phyloP scores from a whole-genome alignment of 2,888 invertebrate genomes.

The Selenia dentaria region DNA sequence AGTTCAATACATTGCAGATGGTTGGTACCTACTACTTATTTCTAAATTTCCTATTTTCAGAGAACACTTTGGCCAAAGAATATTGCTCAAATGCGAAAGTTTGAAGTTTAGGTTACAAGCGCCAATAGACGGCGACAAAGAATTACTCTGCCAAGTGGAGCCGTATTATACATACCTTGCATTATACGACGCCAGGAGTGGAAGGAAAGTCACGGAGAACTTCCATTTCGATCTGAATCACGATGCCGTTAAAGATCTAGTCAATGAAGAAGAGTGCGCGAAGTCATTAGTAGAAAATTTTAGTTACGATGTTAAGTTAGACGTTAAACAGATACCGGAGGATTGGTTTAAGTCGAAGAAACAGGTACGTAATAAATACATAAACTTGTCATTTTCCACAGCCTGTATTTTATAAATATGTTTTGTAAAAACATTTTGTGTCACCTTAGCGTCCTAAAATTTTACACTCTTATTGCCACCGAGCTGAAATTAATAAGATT shows the following conservation, averaged over 20 bases:
- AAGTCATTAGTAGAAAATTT: constrained; percentile 80
- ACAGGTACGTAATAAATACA: constrained; percentile 83
- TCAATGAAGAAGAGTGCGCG: constrained; percentile 74
- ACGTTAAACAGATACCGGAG: constrained; percentile 88
- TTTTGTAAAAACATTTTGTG: too few relatives aligned
- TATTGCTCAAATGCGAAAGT: constrained; percentile 93
- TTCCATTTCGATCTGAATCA: constrained; percentile 96
- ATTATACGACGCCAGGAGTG: constrained; percentile 94
- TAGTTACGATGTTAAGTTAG: constrained; percentile 83
- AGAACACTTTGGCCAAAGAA: constrained; percentile 94
- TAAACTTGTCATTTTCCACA: too few relatives aligned
- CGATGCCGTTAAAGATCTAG: constrained; percentile 86
- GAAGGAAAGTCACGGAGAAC: constrained; percentile 95
- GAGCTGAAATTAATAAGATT: too few relatives aligned
- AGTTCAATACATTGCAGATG: too few relatives aligned
- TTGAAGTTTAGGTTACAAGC: constrained; percentile 94
- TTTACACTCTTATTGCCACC: too few relatives aligned
- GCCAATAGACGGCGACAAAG: constrained; percentile 90
- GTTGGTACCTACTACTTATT: too few relatives aligned
- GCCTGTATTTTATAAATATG: too few relatives aligned
- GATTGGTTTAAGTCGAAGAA: constrained; percentile 89
- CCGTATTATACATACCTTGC: constrained; percentile 96
- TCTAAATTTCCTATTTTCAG: constrained; percentile 63
- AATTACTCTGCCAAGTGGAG: constrained; percentile 93
- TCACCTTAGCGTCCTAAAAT: too few relatives aligned